Evolutionary conservation across 1,140 invertebrate species (phyloP).

Genomic region (Asobara japonica): DNA sequence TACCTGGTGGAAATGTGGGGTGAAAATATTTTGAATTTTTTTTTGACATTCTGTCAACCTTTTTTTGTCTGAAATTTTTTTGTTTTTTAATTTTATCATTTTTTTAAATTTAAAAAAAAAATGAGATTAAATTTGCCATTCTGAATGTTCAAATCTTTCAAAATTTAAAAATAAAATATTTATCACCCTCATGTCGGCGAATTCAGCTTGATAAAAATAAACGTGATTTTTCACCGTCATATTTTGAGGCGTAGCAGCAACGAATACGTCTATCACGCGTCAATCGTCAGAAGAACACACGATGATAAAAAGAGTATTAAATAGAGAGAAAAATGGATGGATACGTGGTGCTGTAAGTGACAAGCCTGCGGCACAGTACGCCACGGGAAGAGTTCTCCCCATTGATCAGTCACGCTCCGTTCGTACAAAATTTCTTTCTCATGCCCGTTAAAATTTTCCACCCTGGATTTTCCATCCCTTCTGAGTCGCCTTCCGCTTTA

Average conservation of each 20-base stretch:
- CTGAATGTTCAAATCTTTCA: no score
- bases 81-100: no score
- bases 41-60: not conserved
- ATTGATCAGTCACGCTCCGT: slow-evolving; percentile 2
- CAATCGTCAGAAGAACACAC: not conserved
- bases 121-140: no score
- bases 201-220: not conserved
- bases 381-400: not conserved
- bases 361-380: slow-evolving; percentile 19
- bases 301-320: not conserved
- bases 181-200: not conserved
- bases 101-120: no score
- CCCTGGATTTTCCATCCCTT: no score
- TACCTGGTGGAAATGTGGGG: not conserved
- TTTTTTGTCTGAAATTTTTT: no score
- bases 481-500: not conserved
- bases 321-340: not conserved
- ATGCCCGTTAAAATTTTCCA: slow-evolving; percentile 15
- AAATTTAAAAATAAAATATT: no score
- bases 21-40: not conserved
- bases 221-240: not conserved
- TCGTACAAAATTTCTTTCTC: slow-evolving; percentile 16
- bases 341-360: slow-evolving; percentile 25
- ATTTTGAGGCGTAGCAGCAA: not conserved
- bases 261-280: not conserved